These are phyloP conservation scores for Triplophysa bombifrons DNA, from an alignment of 2,797 vertebrate genomes.

Conservation along the genomic window DNA sequence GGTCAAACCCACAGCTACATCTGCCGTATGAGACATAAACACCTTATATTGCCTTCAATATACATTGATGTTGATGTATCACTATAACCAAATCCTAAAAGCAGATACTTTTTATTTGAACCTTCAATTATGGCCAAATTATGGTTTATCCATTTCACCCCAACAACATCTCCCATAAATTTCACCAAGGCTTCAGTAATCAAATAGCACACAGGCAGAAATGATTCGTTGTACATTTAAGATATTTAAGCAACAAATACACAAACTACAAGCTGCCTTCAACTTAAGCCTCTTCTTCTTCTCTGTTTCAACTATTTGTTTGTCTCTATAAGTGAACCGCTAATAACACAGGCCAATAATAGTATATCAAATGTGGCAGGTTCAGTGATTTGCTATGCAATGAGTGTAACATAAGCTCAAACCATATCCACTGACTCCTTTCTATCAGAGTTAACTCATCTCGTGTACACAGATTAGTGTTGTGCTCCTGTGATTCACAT, in stretches of 20 bases:
- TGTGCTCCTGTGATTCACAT: slow-evolving; percentile 20
- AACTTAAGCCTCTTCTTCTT: not conserved
- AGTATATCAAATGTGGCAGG: slow-evolving; percentile 4
- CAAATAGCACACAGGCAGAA: not conserved
- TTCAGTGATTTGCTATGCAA: slow-evolving; percentile 11
- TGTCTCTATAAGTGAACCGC: not conserved
- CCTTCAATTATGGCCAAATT: slow-evolving; percentile 22
- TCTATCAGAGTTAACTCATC: not conserved
- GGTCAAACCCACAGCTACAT: slow-evolving; percentile 88
- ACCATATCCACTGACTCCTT: slow-evolving; percentile 17
- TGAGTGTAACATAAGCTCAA: slow-evolving; percentile 21
- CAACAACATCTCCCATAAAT: not conserved
- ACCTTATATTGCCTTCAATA: slow-evolving; percentile 27
- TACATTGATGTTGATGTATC: slow-evolving; percentile 14
- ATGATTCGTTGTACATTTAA: slow-evolving; percentile 4
- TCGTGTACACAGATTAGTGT: slow-evolving; percentile 8
- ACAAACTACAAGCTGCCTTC: not conserved
- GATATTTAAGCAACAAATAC: slow-evolving; percentile 1
- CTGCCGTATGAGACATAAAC: slow-evolving; percentile 76
- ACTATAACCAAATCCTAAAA: slow-evolving; percentile 36
- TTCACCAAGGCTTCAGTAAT: not conserved
- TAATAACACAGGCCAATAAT: not conserved
- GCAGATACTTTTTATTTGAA: slow-evolving; percentile 17
- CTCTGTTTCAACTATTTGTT: not conserved
- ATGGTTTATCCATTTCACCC: not conserved